Percentiles rank a stretch among this genome's conserved stretches.
Evolutionary conservation across 2,888 invertebrate species (phyloP).

Genomic region (Crossocerus cetratus): DNA sequence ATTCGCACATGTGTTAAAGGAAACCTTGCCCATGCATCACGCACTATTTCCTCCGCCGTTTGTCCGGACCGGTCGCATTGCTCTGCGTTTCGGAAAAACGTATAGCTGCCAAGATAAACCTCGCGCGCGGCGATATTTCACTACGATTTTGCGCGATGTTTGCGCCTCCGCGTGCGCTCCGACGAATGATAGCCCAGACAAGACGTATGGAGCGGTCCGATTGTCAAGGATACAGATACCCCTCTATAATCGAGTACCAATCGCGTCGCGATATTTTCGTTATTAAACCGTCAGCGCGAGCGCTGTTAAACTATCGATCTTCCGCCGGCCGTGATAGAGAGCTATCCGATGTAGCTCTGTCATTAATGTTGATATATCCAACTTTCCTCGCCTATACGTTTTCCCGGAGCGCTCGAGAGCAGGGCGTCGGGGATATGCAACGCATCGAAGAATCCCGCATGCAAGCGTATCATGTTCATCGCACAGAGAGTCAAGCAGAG

Average conservation of each 20-base stretch:
- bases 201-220: conserved; percentile 2
- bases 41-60: conserved; percentile 46
- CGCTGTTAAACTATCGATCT: too few relatives aligned
- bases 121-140: conserved; percentile 16
- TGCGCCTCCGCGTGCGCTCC: not conserved
- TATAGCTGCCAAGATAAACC: conserved; percentile 25
- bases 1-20: conserved; percentile 58
- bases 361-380: too few relatives aligned
- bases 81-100: conserved; percentile 33
- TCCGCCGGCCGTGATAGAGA: too few relatives aligned
- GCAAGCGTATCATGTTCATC: conserved; percentile 29
- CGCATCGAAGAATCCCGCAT: conserved; percentile 18
- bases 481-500: not conserved
- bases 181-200: conserved; percentile 26
- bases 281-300: too few relatives aligned
- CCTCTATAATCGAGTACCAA: too few relatives aligned
- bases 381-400: not conserved
- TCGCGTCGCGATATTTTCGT: too few relatives aligned
- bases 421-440: not conserved
- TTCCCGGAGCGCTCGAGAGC: not conserved
- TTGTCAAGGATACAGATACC: too few relatives aligned
- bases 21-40: conserved; percentile 57
- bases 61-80: conserved; percentile 28
- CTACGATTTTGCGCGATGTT: conserved; percentile 15
- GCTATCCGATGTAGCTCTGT: too few relatives aligned